Conservation (phyloP, 35 echinoderm and acorn worm species). For the Hemicentrotus pulcherrimus region DNA sequence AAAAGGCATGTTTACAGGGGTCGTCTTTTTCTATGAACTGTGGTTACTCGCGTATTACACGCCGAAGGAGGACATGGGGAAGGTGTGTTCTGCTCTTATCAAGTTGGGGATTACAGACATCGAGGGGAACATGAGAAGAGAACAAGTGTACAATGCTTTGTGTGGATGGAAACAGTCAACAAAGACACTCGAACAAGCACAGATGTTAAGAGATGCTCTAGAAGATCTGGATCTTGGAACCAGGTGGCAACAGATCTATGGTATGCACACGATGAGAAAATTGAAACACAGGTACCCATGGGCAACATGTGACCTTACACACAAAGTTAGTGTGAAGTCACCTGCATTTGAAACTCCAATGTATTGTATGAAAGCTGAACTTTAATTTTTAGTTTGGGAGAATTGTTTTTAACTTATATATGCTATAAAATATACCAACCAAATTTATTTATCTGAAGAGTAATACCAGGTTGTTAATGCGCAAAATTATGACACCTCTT, state of each 20-base stretch:
- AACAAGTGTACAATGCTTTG: neutral
- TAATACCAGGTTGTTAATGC: no score
- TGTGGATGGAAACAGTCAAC: neutral
- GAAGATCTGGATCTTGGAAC: neutral
- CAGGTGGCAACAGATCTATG: neutral
- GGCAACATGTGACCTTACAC: no score
- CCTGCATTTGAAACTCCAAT: no score
- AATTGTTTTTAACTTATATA: no score
- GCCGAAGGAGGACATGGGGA: neutral
- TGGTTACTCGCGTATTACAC: neutral
- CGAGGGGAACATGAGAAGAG: neutral
- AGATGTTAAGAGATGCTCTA: slow-evolving; percentile 1
- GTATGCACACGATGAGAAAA: neutral
- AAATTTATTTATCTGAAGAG: no score
- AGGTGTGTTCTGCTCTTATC: neutral
- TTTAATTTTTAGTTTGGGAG: no score
- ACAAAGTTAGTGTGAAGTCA: no score
- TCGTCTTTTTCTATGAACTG: neutral
- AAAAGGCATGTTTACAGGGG: neutral
- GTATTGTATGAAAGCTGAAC: no score
- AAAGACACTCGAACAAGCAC: neutral
- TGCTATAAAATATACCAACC: no score
- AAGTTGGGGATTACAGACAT: neutral
- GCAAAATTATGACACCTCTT: no score
- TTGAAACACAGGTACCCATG: no score